A percentile compares a stretch with the other conserved stretches of the same genome.
Conservation (phyloP, 2,113 vertebrate species). For the Rhynchopsitta pachyrhyncha region DNA sequence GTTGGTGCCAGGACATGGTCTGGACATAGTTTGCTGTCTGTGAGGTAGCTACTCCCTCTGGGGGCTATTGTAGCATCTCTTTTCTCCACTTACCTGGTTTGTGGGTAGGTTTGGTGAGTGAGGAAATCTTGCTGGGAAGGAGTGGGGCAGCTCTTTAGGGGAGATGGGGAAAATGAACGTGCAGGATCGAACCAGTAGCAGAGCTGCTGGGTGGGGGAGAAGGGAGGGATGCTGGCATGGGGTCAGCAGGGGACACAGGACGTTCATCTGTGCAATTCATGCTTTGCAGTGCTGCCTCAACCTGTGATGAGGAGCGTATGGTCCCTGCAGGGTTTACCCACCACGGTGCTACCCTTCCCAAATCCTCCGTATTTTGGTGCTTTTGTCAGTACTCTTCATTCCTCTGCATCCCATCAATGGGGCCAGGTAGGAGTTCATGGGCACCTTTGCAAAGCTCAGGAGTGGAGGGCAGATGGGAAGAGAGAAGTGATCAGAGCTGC, state of each 20-base stretch:
- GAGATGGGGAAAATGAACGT: rapidly evolving
- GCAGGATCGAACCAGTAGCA: not conserved
- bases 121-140: not conserved
- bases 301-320: rapidly evolving
- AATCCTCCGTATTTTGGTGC: not conserved
- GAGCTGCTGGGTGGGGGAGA: not conserved
- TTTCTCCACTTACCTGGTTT: not conserved
- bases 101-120: rapidly evolving
- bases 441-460: rapidly evolving
- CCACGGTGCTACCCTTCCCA: rapidly evolving
- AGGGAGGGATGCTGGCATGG: not conserved
- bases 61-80: not conserved
- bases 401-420: rapidly evolving
- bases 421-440: not conserved
- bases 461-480: rapidly evolving
- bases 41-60: not conserved
- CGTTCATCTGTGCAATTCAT: not conserved
- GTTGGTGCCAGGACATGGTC: not conserved
- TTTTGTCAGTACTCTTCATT: not conserved
- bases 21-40: not conserved
- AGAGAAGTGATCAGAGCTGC: not conserved
- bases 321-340: not conserved
- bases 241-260: not conserved
- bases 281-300: not conserved
- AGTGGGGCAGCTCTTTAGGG: not conserved